Percentiles rank a stretch among this genome's conserved stretches.
Evolutionary conservation across 2,797 vertebrate genomes (phyloP).

Genomic region (Poecilia gillii): DNA sequence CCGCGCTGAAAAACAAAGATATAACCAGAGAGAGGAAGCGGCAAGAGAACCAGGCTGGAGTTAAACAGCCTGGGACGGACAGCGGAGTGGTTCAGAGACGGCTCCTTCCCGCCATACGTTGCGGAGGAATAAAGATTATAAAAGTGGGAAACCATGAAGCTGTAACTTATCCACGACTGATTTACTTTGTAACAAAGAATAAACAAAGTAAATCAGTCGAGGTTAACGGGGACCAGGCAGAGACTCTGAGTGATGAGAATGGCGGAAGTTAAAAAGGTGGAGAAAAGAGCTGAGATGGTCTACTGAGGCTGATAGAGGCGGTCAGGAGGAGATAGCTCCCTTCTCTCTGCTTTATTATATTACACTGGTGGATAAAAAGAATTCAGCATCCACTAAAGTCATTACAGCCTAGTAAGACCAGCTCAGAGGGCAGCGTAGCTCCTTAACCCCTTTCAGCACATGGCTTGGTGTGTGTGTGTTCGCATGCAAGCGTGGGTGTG

Average conservation of each 20-base stretch:
- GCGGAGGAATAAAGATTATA: slow-evolving; percentile 25
- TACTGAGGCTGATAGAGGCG: slow-evolving; percentile 39
- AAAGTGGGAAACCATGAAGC: slow-evolving; percentile 27
- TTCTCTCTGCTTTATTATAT: slow-evolving; percentile 67
- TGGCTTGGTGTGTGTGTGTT: slow-evolving; percentile 44
- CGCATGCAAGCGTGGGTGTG: slow-evolving; percentile 46
- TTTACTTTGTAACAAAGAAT: background rate
- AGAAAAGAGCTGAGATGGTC: slow-evolving; percentile 23
- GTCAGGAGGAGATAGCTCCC: slow-evolving; percentile 53
- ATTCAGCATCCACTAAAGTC: slow-evolving; percentile 73
- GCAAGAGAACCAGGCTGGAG: slow-evolving; percentile 41
- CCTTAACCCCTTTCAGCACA: slow-evolving; percentile 73
- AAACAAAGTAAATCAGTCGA: slow-evolving; percentile 45
- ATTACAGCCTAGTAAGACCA: slow-evolving; percentile 69
- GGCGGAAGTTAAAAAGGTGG: slow-evolving; percentile 27
- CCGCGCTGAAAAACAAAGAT: slow-evolving; percentile 24
- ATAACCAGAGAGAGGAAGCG: slow-evolving; percentile 45
- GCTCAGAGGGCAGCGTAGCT: slow-evolving; percentile 63
- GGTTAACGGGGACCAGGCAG: slow-evolving; percentile 36
- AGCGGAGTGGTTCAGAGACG: slow-evolving; percentile 38
- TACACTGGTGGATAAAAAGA: slow-evolving; percentile 70
- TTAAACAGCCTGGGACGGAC: slow-evolving; percentile 33
- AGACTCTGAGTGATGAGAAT: background rate
- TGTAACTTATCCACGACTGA: slow-evolving; percentile 16
- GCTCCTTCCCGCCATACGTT: slow-evolving; percentile 37